Evolutionary conservation across 2,113 vertebrate species (phyloP).

Genomic region (Cebus imitator): DNA sequence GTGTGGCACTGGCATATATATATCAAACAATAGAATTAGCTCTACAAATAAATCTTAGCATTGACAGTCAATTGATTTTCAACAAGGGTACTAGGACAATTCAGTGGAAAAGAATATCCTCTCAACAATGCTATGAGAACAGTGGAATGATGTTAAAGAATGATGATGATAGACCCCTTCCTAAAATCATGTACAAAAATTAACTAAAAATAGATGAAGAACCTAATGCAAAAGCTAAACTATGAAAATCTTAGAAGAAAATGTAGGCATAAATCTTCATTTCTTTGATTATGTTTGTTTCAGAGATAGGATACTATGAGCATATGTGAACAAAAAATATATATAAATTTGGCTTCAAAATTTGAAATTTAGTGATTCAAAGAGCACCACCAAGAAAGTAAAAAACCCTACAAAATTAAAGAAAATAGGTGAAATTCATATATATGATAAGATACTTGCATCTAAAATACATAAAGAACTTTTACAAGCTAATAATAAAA

Average conservation of each 20-base stretch:
- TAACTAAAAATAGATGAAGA: background rate
- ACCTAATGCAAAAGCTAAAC: background rate
- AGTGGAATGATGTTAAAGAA: background rate
- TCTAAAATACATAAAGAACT: background rate
- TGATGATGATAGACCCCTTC: background rate
- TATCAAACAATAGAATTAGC: background rate
- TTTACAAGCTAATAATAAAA: too few species aligned
- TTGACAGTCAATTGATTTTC: background rate
- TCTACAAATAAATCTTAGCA: background rate
- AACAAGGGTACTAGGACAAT: background rate
- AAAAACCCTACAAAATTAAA: background rate
- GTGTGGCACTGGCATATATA: background rate
- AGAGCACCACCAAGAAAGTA: background rate
- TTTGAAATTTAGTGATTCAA: background rate
- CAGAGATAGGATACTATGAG: background rate
- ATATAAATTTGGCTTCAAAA: background rate
- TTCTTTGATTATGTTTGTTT: background rate
- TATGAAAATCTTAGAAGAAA: background rate
- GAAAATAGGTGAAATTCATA: background rate
- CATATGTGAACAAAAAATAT: background rate
- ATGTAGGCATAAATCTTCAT: background rate
- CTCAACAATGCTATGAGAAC: background rate
- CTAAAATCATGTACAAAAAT: background rate
- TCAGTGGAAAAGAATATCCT: background rate
- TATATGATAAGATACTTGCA: background rate